phyloP scores from a whole-genome alignment of 2,888 invertebrate species.

The Drosophila borealis region DNA sequence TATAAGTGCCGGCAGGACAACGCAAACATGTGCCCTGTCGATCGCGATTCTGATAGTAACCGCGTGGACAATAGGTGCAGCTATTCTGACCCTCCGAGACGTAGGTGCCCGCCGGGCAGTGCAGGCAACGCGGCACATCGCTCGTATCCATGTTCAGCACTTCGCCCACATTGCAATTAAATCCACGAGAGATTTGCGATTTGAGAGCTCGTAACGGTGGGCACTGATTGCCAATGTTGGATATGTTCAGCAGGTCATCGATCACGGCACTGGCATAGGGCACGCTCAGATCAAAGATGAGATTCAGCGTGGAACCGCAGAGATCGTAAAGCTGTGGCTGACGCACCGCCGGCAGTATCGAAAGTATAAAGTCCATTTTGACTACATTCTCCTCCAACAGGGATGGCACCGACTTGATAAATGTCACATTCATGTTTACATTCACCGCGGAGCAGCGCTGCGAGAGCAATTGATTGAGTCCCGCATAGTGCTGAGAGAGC shows the following conservation, averaged over 20 bases:
- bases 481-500: conserved; percentile 91
- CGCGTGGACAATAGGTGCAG: conserved; percentile 96
- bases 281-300: conserved; percentile 97
- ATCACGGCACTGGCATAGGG: conserved; percentile 96
- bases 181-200: conserved; percentile 94
- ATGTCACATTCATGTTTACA: conserved; percentile 96
- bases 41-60: conserved; percentile 96
- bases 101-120: conserved; percentile 98
- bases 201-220: conserved; percentile 94
- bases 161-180: conserved; percentile 96
- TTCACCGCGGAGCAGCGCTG: conserved; percentile 97
- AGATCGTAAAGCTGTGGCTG: conserved; percentile 97
- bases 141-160: conserved; percentile 97
- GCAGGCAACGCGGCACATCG: conserved; percentile 96
- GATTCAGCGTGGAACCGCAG: conserved; percentile 96
- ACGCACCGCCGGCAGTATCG: conserved; percentile 93
- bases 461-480: conserved; percentile 92
- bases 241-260: conserved; percentile 94
- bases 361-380: conserved; percentile 94
- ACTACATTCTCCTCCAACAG: conserved; percentile 94
- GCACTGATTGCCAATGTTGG: conserved; percentile 96
- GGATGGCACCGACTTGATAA: conserved; percentile 92
- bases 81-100: conserved; percentile 95
- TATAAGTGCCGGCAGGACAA: conserved; percentile 97
- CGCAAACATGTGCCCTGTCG: conserved; percentile 95